These are phyloP conservation scores for Smutsia gigantea DNA, from an alignment of 2,797 vertebrate genomes.

Conservation along the genomic window DNA sequence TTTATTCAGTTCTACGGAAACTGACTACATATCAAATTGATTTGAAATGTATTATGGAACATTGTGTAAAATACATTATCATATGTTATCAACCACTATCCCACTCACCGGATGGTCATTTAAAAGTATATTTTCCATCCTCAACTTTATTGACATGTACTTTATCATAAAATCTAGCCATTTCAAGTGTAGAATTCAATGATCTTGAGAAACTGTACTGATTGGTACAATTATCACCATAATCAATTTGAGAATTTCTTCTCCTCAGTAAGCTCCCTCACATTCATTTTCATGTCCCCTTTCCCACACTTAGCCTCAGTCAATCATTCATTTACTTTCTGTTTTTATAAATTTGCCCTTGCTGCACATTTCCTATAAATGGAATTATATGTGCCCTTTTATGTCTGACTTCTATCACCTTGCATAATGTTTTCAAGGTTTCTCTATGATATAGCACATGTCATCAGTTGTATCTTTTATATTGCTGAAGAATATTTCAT, in stretches of 20 bases:
- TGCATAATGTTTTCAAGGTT: background rate
- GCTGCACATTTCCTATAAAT: background rate
- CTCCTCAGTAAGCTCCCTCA: background rate
- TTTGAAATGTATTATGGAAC: background rate
- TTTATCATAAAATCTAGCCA: background rate
- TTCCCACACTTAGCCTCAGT: background rate
- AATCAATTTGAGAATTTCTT: slow-evolving; percentile 3
- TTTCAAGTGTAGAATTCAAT: background rate
- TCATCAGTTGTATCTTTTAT: background rate
- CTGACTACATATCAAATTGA: background rate
- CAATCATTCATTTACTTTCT: background rate
- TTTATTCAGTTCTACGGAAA: background rate
- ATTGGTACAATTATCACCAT: background rate
- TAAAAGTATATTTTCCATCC: background rate
- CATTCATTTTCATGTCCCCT: background rate
- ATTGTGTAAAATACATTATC: background rate
- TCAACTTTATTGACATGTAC: background rate
- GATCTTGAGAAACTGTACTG: background rate
- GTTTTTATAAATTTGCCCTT: background rate
- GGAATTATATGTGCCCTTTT: background rate
- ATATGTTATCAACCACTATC: background rate
- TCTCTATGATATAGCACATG: background rate
- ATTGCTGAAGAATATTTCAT: background rate
- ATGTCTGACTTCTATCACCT: background rate
- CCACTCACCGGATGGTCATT: background rate